Base-by-base conservation (phyloP, 2,797 vertebrate genomes). In the Hirundo rustica region DNA sequence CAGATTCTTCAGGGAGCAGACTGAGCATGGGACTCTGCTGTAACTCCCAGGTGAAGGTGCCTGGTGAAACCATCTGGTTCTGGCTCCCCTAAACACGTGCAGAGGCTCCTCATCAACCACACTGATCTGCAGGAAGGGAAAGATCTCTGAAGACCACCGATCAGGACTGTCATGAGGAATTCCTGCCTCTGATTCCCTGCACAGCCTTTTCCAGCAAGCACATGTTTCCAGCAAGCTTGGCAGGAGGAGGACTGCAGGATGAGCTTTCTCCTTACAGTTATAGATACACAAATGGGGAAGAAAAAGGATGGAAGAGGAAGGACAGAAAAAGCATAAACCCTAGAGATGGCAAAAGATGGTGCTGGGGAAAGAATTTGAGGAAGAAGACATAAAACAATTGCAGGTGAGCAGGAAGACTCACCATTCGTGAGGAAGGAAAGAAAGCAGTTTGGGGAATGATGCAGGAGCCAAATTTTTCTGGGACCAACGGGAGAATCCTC, bases 191-290 rank as follows among this genome's bases (percentile, higher is more conserved):
- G 38, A 26, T 19, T 75, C 65, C n/a, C 66, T 17, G 30, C 30
- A 50, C 44, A 62, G 55, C 11, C 50, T 47, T 60, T 84, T 65
- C 58, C 68, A 87, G n/a, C 16, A 54, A 81, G n/a, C 7, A 18
- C 0, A 0, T 4, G 9, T 26, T 72, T 45, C 40, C n/a, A 60
- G 38, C 19, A 27, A 1, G 2, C 50, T 21, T 42, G 25, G 44
- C 9, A 16, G 47, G 23, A 83, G 36, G 19, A 75, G 54, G 2
- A 83, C 34, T 10, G 19, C 0, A 0, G 26, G 47, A 55, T 34
- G 23, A 80, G 58, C 30, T 32, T 71, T 34, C 26, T 73, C 29
- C 44, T 71, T 51, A 40, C 0, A 1, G 7, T 48, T 57, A 65
- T 0, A 34, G 60, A 42, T 32, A 23, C 5, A 1, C 20, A 48